Evolutionary conservation across 2,113 vertebrate species (phyloP).

Genomic region (Ranitomeya variabilis): DNA sequence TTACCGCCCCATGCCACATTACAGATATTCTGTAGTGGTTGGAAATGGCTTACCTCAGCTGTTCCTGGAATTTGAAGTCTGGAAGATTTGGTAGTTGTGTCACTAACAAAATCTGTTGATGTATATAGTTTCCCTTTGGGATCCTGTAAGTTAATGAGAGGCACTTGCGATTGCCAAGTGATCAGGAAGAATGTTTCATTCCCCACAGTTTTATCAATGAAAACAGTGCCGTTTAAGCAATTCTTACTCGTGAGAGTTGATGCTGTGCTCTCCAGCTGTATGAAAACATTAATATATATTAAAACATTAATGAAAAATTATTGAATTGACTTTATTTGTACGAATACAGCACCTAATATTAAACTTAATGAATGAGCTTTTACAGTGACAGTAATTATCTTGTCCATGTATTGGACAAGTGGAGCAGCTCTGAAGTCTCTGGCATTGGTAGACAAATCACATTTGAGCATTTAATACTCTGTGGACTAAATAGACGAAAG

Average conservation of each 20-base stretch:
- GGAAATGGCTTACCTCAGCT: slow-evolving; percentile 67
- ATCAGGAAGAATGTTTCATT: slow-evolving; percentile 71
- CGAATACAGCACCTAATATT: not conserved
- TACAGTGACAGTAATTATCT: too few species aligned
- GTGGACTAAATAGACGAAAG: too few species aligned
- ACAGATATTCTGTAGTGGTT: not conserved
- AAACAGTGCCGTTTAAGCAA: slow-evolving; percentile 68
- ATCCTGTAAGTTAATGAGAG: slow-evolving; percentile 62
- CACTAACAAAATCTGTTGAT: slow-evolving; percentile 56
- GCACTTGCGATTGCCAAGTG: slow-evolving; percentile 61
- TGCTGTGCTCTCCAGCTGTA: slow-evolving; percentile 65
- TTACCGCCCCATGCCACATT: too few species aligned
- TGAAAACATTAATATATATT: not conserved
- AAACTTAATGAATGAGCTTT: too few species aligned
- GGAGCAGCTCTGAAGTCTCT: too few species aligned
- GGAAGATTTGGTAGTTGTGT: slow-evolving; percentile 47
- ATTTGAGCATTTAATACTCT: too few species aligned
- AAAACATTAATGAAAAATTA: not conserved
- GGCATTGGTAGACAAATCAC: too few species aligned
- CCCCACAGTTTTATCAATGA: slow-evolving; percentile 70
- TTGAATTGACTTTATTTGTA: not conserved
- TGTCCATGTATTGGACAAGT: too few species aligned
- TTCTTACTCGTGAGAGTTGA: not conserved
- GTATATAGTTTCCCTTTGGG: slow-evolving; percentile 68
- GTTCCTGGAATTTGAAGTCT: slow-evolving; percentile 65